Percentiles rank a stretch among this genome's conserved stretches.
Evolutionary conservation across 2,113 vertebrate genomes (phyloP).

Genomic region (Actenoides lindsayi): DNA sequence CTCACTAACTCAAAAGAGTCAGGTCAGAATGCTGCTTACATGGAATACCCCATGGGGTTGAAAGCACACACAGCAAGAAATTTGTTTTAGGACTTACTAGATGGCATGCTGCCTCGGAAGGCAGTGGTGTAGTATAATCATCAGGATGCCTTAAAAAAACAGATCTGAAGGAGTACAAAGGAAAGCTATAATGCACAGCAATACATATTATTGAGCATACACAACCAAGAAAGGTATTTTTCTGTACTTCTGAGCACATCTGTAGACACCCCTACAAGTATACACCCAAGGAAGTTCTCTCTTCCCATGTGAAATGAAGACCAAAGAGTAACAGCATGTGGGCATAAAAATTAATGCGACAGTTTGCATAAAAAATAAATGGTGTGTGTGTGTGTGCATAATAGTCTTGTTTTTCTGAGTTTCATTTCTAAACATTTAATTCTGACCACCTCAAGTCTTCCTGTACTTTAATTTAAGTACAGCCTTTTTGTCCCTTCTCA

Average conservation of each 20-base stretch:
- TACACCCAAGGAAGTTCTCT: not conserved
- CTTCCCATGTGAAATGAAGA: conserved; percentile 10
- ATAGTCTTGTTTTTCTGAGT: not conserved
- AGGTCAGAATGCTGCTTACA: not conserved
- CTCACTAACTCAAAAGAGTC: not conserved
- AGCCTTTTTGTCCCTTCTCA: conserved; percentile 16
- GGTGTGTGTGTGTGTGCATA: not conserved
- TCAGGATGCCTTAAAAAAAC: conserved; percentile 35
- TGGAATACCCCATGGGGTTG: not conserved
- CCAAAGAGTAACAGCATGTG: not conserved
- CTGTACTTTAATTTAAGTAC: not conserved
- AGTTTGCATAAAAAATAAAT: not conserved
- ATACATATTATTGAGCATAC: conserved; percentile 7
- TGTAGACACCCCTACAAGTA: not conserved
- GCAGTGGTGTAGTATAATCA: conserved; percentile 5
- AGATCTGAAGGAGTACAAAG: conserved; percentile 52
- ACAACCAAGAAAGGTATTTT: conserved; percentile 9
- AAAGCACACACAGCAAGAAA: not conserved
- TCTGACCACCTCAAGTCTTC: conserved; percentile 3
- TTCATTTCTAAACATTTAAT: conserved; percentile 15
- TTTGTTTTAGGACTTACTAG: conserved; percentile 4
- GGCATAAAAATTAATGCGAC: not conserved
- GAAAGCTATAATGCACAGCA: conserved; percentile 2
- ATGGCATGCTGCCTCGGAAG: conserved; percentile 23
- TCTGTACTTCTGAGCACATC: conserved; percentile 32